phyloP scores from a whole-genome alignment of 2,888 invertebrate genomes.

The Sinotaia quadrata region DNA sequence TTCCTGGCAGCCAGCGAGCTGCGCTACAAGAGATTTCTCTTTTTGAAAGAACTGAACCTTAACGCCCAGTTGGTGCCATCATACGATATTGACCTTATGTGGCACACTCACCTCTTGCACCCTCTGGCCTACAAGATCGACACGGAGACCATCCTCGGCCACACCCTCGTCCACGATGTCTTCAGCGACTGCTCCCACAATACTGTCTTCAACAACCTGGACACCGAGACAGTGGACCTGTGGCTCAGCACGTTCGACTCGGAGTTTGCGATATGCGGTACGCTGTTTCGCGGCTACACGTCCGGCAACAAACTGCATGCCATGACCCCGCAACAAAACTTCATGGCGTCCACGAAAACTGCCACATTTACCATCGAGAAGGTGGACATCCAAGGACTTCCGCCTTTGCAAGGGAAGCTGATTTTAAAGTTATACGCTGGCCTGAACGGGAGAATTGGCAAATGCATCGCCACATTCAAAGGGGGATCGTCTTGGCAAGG shows the following conservation, averaged over 20 bases:
- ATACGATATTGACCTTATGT: constrained; percentile 74
- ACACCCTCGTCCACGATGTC: constrained; percentile 73
- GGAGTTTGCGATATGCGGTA: constrained; percentile 70
- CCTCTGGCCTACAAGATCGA: constrained; percentile 62
- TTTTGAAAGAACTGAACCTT: constrained; percentile 70
- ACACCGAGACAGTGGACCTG: constrained; percentile 71
- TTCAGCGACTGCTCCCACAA: constrained; percentile 72
- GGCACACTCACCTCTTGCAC: constrained; percentile 74
- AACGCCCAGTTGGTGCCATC: constrained; percentile 73
- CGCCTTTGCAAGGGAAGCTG: constrained; percentile 20
- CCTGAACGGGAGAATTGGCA: constrained; percentile 15
- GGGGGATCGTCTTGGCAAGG: constrained; percentile 49
- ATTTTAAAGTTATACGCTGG: constrained; percentile 23
- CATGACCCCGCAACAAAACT: constrained; percentile 48
- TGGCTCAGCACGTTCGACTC: constrained; percentile 72
- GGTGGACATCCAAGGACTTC: constrained; percentile 24
- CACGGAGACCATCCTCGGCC: constrained; percentile 47
- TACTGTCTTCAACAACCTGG: constrained; percentile 70
- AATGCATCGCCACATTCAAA: constrained; percentile 22
- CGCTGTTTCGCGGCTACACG: constrained; percentile 74
- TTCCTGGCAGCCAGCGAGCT: constrained; percentile 70
- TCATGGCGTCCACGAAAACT: constrained; percentile 58
- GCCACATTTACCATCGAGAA: constrained; percentile 32
- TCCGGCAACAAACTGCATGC: constrained; percentile 70
- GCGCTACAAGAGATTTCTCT: constrained; percentile 71